A percentile compares a stretch with the other conserved stretches of the same genome.
These are phyloP conservation scores for Clavelina lepadiformis DNA, from an alignment of 23 tunicate species.

Conservation along the genomic window DNA sequence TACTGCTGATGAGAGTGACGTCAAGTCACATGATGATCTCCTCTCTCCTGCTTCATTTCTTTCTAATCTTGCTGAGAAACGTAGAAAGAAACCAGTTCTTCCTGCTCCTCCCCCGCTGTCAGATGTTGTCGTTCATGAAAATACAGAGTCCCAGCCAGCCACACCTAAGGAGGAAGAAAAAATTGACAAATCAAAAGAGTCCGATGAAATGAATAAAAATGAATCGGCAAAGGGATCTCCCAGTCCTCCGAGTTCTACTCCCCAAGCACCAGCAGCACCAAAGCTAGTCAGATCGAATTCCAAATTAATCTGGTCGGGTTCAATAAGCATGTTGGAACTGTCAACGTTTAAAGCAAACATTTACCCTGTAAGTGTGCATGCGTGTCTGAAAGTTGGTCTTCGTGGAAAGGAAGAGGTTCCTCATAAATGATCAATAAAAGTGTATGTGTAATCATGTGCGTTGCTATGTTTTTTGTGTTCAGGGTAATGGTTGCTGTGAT, in stretches of 20 bases:
- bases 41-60: conserved; percentile 53
- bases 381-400: too few relatives aligned
- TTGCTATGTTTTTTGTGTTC: not conserved
- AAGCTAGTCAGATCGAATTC: conserved; percentile 3
- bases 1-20: conserved; percentile 14
- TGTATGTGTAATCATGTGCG: too few relatives aligned
- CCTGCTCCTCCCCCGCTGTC: conserved; percentile 33
- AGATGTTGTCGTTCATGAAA: not conserved
- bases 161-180: not conserved
- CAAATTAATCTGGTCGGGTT: conserved; percentile 66
- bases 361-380: conserved; percentile 73
- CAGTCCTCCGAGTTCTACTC: not conserved
- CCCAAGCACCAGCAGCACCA: not conserved
- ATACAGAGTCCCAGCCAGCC: not conserved
- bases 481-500: conserved; percentile 55
- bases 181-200: not conserved
- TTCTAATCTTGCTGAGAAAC: conserved; percentile 13
- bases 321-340: conserved; percentile 78
- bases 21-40: conserved; percentile 46
- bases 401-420: too few relatives aligned
- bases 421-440: too few relatives aligned
- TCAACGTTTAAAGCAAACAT: conserved; percentile 78
- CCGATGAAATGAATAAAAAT: not conserved
- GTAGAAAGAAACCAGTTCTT: conserved; percentile 24
- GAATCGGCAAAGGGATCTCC: not conserved